Base-by-base conservation (phyloP, 2,888 invertebrate species). In the Nemurella pictetii region DNA sequence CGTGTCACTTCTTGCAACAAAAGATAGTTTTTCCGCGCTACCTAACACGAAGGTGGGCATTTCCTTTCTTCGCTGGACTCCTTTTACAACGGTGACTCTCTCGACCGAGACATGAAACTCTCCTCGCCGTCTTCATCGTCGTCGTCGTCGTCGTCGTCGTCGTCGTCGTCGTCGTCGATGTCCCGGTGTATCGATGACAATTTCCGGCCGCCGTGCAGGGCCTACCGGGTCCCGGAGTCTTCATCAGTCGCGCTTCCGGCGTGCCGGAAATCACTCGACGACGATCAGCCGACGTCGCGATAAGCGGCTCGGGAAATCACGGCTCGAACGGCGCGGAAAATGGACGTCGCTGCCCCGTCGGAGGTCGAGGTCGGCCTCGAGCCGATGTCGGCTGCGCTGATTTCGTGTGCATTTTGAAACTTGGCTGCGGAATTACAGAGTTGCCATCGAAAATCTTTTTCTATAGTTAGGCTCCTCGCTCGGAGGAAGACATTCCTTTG, bases 181-280 rank as follows among this genome's bases (percentile, higher is more conserved):
- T 7, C 5, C 55, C 12, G 5, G 55, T 55, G 55, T 55, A 55
- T 55, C 55, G 55, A n/a, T 29, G 78, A 78, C 78, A 78, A 78
- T 78, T 78, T 78, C 78, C 78, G 28, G 78, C 3, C 55, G 20
- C 26, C 29, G 29, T 27, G 28, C 30, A 29, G 9, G 78, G 28
- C 4, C 26, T 30, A 15, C n/a, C 5, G 78, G 30, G 1, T 78
- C 5, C 30, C 29, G n/a, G 28, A 74, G 28, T 30, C 30, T 28
- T 30, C 78, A 30, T 78, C 78, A 78, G 78, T 5, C 30, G 26
- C 30, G 0, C 20, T 78, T 78, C 78, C 78, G 78, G 78, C 20
- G 78, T n/a, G 20, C 78, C 28, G 78, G 78, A 78, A 78, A 78
- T 78, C 78, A 77, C 77, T 20, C 35, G 35, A 35, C 35, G 35